Conservation (phyloP, 1,140 invertebrate species). For the Lasaia peninsularis region DNA sequence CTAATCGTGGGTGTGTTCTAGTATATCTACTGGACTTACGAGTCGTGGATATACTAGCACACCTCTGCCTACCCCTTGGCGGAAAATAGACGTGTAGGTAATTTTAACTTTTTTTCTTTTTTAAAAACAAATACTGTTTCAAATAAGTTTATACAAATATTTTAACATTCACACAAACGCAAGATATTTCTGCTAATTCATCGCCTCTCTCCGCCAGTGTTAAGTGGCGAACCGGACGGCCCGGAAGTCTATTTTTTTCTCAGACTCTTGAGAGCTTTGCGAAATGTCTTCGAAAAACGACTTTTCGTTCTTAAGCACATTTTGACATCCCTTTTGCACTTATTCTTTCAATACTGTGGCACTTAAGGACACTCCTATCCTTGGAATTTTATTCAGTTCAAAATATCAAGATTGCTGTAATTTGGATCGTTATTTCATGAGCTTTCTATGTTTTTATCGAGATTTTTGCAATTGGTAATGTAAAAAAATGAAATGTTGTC, state of each 20-base stretch:
- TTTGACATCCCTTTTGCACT: slow-evolving; percentile 60
- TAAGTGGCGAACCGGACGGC: slow-evolving; percentile 54
- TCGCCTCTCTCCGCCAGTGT: slow-evolving; percentile 39
- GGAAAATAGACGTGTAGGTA: too few species aligned
- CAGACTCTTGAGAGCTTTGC: slow-evolving; percentile 59
- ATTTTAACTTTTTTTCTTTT: too few species aligned
- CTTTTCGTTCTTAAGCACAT: slow-evolving; percentile 63
- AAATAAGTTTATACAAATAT: not conserved
- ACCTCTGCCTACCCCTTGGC: too few species aligned
- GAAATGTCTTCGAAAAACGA: slow-evolving; percentile 69
- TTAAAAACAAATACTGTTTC: too few species aligned
- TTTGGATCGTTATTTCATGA: slow-evolving; percentile 4
- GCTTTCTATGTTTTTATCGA: not conserved
- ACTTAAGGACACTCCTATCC: slow-evolving; percentile 40
- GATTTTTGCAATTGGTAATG: too few species aligned
- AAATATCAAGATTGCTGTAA: slow-evolving; percentile 23
- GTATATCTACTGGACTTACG: too few species aligned
- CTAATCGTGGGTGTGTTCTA: too few species aligned
- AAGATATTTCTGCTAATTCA: slow-evolving; percentile 58
- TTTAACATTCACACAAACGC: not conserved
- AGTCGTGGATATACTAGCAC: too few species aligned
- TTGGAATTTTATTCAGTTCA: slow-evolving; percentile 30
- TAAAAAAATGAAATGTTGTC: too few species aligned
- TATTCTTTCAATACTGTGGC: slow-evolving; percentile 54
- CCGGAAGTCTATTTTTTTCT: slow-evolving; percentile 63